These are phyloP conservation scores for Prunella fulvescens DNA, from an alignment of 2,113 vertebrate genomes.

Conservation along the genomic window DNA sequence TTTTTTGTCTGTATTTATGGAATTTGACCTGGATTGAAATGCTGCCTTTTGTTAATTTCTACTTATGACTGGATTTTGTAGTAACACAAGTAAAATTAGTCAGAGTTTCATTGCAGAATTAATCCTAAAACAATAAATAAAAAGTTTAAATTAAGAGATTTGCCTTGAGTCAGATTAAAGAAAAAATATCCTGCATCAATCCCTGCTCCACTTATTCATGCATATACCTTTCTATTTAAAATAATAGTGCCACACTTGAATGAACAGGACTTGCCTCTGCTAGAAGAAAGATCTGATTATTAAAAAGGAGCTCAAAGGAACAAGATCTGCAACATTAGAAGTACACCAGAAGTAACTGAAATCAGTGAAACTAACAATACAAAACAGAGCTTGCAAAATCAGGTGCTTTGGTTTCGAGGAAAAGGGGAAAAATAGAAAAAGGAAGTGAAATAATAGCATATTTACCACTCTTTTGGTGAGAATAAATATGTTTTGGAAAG, in stretches of 20 bases:
- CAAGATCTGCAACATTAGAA: not conserved
- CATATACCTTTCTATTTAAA: not conserved
- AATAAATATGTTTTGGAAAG: constrained; percentile 3
- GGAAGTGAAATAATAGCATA: not conserved
- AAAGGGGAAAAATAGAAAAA: not conserved
- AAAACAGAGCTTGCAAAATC: not conserved
- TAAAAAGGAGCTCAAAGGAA: not conserved
- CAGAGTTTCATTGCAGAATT: not conserved
- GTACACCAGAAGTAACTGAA: not conserved
- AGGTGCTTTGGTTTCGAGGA: not conserved
- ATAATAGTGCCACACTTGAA: not conserved
- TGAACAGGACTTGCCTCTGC: not conserved
- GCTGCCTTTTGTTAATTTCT: not conserved
- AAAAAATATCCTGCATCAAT: not conserved
- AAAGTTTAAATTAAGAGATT: not conserved
- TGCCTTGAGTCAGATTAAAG: not conserved
- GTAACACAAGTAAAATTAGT: not conserved
- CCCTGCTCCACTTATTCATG: not conserved
- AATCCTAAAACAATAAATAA: not conserved
- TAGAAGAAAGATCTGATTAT: not conserved
- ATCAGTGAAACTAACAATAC: not conserved
- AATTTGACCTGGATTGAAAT: not conserved
- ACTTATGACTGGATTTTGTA: not conserved
- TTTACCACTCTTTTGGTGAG: not conserved
- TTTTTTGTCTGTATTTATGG: not conserved